These are phyloP conservation scores for Asteroscopus sphinx DNA, from an alignment of 2,888 invertebrate genomes.

Conservation along the genomic window DNA sequence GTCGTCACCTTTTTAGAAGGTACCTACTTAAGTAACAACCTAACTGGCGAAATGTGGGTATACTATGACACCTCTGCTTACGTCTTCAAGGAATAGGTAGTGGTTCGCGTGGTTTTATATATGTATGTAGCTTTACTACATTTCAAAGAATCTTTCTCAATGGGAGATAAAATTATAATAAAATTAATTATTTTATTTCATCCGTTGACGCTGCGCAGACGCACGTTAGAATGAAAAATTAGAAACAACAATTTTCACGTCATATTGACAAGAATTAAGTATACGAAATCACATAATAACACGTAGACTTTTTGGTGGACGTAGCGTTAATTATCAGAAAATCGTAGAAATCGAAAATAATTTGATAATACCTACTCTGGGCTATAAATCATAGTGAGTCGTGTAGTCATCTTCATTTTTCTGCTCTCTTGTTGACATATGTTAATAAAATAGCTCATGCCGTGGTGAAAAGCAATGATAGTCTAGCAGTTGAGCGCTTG, in stretches of 20 bases:
- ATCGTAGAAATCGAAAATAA: constrained; percentile 9
- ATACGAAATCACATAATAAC: constrained; percentile 25
- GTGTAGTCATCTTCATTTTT: not conserved
- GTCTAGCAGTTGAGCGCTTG: no score
- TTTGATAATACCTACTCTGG: not conserved
- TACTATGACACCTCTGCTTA: no score
- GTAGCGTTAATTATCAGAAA: constrained; percentile 24
- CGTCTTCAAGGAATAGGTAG: no score
- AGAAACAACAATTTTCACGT: constrained; percentile 34
- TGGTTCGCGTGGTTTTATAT: no score
- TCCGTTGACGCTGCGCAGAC: constrained; percentile 3
- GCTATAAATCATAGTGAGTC: not conserved
- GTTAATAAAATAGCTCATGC: no score
- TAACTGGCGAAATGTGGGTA: no score
- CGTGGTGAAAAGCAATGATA: no score
- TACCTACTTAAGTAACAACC: no score
- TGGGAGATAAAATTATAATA: constrained; percentile 19
- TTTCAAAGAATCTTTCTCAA: constrained; percentile 5
- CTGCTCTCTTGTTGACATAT: no score
- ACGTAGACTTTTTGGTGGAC: constrained; percentile 9
- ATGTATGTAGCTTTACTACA: no score
- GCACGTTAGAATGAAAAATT: constrained; percentile 24
- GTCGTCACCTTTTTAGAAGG: no score
- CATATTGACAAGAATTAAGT: constrained; percentile 24
- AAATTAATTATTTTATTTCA: constrained; percentile 30